Evolutionary conservation across 2,888 invertebrate genomes (phyloP).

Genomic region (Allolobophora icterica): DNA sequence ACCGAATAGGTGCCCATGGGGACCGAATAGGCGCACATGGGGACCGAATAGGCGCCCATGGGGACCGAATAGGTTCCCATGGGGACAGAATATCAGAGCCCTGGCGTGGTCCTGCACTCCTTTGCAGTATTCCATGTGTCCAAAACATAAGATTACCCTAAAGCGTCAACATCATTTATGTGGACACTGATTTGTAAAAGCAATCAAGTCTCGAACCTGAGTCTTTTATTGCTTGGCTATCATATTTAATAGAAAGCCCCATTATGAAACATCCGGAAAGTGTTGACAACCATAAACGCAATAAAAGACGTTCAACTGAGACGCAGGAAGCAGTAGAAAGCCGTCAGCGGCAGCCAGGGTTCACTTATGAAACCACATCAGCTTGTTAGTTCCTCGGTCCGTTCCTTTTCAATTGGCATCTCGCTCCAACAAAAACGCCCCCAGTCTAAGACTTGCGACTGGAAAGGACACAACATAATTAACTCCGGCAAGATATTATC

Average conservation of each 20-base stretch:
- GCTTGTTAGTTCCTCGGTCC: not conserved
- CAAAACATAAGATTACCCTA: not conserved
- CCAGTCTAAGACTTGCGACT: not conserved
- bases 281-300: not conserved
- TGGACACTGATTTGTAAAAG: not conserved
- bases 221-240: not conserved
- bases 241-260: not conserved
- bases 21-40: too few species aligned
- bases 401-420: not conserved
- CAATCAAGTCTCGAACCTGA: too few species aligned
- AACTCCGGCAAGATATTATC: not conserved
- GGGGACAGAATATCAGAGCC: too few species aligned
- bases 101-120: too few species aligned
- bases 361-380: not conserved
- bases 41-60: too few species aligned
- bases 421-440: not conserved
- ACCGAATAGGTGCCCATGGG: too few species aligned
- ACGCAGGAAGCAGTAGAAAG: not conserved
- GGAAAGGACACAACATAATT: not conserved
- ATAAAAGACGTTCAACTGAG: not conserved
- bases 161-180: too few species aligned
- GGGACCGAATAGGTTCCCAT: too few species aligned
- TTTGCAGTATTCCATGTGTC: too few species aligned
- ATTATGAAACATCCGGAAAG: not conserved
- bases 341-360: not conserved